A percentile compares a stretch with the other conserved stretches of the same genome.
Conservation (phyloP, 2,113 vertebrate genomes). For the Ovis aries region ARS-UI_Ramb_v3.0 NC_056061.1:7131001-7131500, state of each 20-base stretch:
- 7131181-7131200: neutral
- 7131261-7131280: neutral
- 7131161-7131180: slow-evolving; percentile 10
- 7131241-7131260: neutral
- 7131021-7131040: neutral
- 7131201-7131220: neutral
- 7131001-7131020: neutral
- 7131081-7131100: neutral
- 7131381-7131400: neutral
- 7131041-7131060: neutral
- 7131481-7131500: neutral
- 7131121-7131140: neutral
- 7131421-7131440: neutral
- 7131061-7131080: neutral
- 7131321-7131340: neutral
- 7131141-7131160: slow-evolving; percentile 42
- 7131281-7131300: neutral
- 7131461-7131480: neutral
- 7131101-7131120: neutral
- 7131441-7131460: neutral
- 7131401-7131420: neutral
- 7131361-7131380: neutral
- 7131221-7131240: neutral
- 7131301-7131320: neutral
- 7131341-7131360: neutral